phyloP scores from a whole-genome alignment of 2,797 vertebrate genomes.

The Choloepus didactylus region DNA sequence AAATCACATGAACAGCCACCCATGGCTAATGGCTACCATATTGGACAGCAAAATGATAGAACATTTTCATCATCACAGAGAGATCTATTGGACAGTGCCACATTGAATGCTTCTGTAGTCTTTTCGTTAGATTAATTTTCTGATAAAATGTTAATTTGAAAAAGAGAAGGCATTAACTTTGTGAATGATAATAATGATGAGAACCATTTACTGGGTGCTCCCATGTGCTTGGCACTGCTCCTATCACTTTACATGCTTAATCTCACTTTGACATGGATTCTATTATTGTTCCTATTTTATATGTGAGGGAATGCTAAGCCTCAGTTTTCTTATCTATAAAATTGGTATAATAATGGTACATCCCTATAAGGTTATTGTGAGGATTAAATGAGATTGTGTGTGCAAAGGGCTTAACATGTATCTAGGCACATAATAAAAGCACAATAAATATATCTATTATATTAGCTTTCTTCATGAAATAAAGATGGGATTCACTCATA shows the following conservation, averaged over 20 bases:
- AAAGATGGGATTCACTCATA: slow-evolving; percentile 42
- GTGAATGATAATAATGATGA: background rate
- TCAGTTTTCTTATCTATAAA: slow-evolving; percentile 8
- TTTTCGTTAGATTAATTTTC: background rate
- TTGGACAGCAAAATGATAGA: background rate
- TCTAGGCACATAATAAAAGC: background rate
- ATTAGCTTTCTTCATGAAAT: slow-evolving; percentile 31
- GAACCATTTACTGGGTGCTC: background rate
- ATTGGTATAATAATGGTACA: background rate
- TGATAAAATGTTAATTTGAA: slow-evolving; percentile 42
- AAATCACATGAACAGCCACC: background rate
- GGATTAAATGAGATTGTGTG: slow-evolving; percentile 6
- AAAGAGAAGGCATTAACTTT: background rate
- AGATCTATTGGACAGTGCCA: background rate
- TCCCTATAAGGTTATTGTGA: background rate
- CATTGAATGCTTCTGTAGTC: background rate
- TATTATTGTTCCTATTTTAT: slow-evolving; percentile 8
- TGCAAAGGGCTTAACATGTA: background rate
- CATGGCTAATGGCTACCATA: background rate
- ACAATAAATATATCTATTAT: background rate
- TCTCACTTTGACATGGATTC: background rate
- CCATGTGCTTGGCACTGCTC: background rate
- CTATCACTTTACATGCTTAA: background rate
- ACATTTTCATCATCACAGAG: background rate
- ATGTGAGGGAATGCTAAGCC: slow-evolving; percentile 25